These are phyloP conservation scores for Ficedula albicollis DNA, from an alignment of 2,797 vertebrate species.

Conservation along the genomic window DNA sequence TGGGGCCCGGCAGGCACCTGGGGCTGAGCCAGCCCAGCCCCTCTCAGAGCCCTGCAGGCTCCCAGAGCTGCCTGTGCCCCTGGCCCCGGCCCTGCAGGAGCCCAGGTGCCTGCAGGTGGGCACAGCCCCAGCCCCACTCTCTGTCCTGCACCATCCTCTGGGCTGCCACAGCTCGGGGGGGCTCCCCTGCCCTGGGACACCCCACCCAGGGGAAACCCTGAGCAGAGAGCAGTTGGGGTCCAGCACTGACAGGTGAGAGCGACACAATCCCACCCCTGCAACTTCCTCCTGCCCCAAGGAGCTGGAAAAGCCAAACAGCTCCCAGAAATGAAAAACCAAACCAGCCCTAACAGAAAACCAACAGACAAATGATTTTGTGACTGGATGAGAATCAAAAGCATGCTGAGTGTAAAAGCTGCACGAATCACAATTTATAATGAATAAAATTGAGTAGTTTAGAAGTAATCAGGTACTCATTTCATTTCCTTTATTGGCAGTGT, in stretches of 20 bases:
- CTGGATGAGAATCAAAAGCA: not conserved
- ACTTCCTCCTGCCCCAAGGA: not conserved
- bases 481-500: not conserved
- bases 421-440: not conserved
- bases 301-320: not conserved
- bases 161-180: not conserved
- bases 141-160: fast-evolving
- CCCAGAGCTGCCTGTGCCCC: too few relatives aligned
- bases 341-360: not conserved
- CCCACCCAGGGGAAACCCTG: not conserved
- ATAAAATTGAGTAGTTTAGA: not conserved
- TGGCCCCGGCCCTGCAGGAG: too few relatives aligned
- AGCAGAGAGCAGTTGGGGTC: not conserved
- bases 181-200: not conserved
- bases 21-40: not conserved
- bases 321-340: not conserved
- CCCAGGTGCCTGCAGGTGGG: too few relatives aligned
- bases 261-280: not conserved
- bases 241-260: not conserved
- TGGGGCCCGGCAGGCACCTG: not conserved
- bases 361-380: not conserved
- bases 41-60: not conserved
- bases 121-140: not conserved
- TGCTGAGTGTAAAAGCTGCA: not conserved
- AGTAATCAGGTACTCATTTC: not conserved